Evolutionary conservation across 2,888 invertebrate genomes (phyloP), one percentile per base, ranked within the genome.

Genomic region (Thera obeliscata): DNA sequence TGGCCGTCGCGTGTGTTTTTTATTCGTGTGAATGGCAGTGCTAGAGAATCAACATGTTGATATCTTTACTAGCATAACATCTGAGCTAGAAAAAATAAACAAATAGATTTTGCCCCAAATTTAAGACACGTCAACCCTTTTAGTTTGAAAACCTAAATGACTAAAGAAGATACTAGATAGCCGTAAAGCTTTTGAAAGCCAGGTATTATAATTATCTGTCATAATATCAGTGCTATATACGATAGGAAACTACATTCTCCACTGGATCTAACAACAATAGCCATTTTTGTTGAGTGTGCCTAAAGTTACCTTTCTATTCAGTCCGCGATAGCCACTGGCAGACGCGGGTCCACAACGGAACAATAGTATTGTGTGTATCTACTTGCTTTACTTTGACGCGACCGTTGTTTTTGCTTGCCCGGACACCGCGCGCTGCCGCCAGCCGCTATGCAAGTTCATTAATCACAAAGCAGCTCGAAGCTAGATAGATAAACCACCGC

Each of bases 401-500:
- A 78, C 82, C 81, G 85, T 86, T 89, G 89, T 90, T 91, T 90
- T 89, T 90, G 85, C 80, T 72, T 76, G 70, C 60, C 69, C 65
- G 64, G 57, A 57, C 33, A 68, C 72, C 76, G 78, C 60, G 61
- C 38, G 70, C 72, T 76, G 78, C 79, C 79, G 64, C 72, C 66
- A 71, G 72, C 74, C 71, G 74, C 84, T 84, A 82, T 84, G 80
- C 86, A 80, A 84, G 84, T 87, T 86, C 90, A 91, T 92, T 92
- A 90, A 91, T 92, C 91, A 91, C 87, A 84, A 86, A 87, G 86
- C 86, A 86, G 81, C 84, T 83, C 85, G 74, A 78, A 80, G 82
- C 84, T 84, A 84, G 86, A 86, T 86, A 87, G 85, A 86, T 83
- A 79, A 84, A 80, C 79, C 72, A 79, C 78, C 78, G 78, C 79